A percentile compares a stretch with the other conserved stretches of the same genome.
These are phyloP conservation scores for Masticophis lateralis DNA, from an alignment of 2,797 vertebrate genomes.

Conservation along the genomic window DNA sequence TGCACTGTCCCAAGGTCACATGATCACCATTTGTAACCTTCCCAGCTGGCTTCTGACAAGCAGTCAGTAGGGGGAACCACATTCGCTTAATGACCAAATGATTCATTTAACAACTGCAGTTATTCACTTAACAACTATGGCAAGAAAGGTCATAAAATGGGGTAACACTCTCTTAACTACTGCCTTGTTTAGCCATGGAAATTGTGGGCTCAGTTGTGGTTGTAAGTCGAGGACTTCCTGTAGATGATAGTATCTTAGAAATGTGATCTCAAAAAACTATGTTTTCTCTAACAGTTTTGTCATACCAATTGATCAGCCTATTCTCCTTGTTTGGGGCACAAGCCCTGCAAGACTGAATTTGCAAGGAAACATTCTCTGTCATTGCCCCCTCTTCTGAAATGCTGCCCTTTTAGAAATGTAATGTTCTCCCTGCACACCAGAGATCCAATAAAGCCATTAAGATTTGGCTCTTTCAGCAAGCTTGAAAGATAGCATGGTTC, in stretches of 20 bases:
- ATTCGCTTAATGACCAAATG: too few species aligned
- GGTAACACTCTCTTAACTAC: too few species aligned
- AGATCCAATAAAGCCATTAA: background rate
- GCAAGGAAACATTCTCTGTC: background rate
- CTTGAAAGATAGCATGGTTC: background rate
- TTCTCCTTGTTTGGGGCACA: background rate
- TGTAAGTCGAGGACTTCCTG: background rate
- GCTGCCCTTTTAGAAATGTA: background rate
- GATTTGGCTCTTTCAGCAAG: background rate
- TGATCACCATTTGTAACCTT: too few species aligned
- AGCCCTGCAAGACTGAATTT: background rate
- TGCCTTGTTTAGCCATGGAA: background rate
- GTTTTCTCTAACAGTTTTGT: background rate
- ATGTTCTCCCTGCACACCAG: background rate
- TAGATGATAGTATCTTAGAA: background rate
- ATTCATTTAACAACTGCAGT: too few species aligned
- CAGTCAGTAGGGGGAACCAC: too few species aligned
- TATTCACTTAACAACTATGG: too few species aligned
- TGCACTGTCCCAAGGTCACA: too few species aligned
- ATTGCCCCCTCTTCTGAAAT: background rate
- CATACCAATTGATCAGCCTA: background rate
- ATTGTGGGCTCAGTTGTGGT: background rate
- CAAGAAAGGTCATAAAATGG: too few species aligned
- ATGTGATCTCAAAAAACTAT: background rate
- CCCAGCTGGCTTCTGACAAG: too few species aligned